These are phyloP conservation scores for Lineus longissimus DNA, from an alignment of 1,140 invertebrate genomes.

Conservation along the genomic window DNA sequence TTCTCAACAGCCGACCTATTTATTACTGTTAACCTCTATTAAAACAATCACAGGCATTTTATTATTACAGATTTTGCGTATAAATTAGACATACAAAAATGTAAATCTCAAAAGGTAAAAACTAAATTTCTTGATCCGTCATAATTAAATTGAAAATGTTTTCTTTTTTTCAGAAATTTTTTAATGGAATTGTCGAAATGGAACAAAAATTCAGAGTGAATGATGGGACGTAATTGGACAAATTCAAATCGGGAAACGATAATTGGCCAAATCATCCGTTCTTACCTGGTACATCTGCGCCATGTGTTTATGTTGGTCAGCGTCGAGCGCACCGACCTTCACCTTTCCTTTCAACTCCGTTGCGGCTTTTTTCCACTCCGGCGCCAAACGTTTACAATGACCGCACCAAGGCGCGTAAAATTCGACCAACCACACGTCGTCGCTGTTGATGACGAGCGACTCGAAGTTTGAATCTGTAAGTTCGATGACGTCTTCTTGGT, in stretches of 20 bases:
- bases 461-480: slow-evolving; percentile 94
- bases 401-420: slow-evolving; percentile 84
- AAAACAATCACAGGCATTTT: not conserved
- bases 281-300: slow-evolving; percentile 58
- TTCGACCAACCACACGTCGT: slow-evolving; percentile 93
- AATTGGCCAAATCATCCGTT: too few species aligned
- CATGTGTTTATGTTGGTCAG: slow-evolving; percentile 81
- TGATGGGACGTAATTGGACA: too few species aligned
- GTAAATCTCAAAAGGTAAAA: not conserved
- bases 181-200: not conserved
- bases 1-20: not conserved
- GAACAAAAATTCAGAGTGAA: too few species aligned
- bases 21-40: not conserved
- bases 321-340: slow-evolving; percentile 93
- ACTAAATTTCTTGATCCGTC: too few species aligned
- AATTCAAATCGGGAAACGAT: too few species aligned
- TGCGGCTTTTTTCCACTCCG: slow-evolving; percentile 91
- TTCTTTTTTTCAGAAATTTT: too few species aligned
- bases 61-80: not conserved
- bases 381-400: slow-evolving; percentile 91
- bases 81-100: not conserved
- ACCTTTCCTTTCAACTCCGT: slow-evolving; percentile 87
- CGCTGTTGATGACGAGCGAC: slow-evolving; percentile 79
- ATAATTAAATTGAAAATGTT: too few species aligned
- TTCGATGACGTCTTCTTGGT: slow-evolving; percentile 78